Base-by-base conservation (phyloP, 2,797 vertebrate species). In the Myripristis jacobus region DNA sequence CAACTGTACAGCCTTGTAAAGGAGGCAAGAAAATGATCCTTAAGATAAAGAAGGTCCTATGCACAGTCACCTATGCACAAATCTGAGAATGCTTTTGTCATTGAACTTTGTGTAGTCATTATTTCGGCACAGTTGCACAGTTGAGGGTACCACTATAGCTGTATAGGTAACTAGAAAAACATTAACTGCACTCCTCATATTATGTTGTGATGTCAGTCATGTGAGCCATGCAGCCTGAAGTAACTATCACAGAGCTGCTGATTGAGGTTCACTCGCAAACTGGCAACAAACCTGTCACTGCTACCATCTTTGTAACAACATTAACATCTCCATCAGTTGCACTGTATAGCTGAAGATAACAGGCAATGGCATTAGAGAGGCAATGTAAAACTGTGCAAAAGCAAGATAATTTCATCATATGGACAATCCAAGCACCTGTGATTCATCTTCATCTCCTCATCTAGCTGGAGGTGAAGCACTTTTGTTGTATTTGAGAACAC, bases 1-100 rank as follows among this genome's bases (percentile, higher is more conserved):
- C 62, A 75, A 63, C 3, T 27, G 19, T 31, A 60, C 19, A 34
- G 44, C 15, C 44, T 19, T n/a, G 16, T 61, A 67, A 61, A 75
- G 0, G 9, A 43, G 2, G 22, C 0, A 11, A 58, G 25, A 3
- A 16, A 56, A 54, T 43, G 9, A 51, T 11, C 19, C 51, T 29
- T 2, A 67, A 63, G 47, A 54, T 16, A 18, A n/a, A 46, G 43
- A 46, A 6, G 43, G n/a, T n/a, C 6, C 44, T 19, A 2, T n/a
- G 19, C 44, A 19, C 18, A n/a, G 44, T 46, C 55, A 27, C 7
- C 9, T 36, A 1, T n/a, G 19, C 10, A 43, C 31, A 31, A 51
- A 76, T 44, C 9, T 7, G 6, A 29, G 21, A 19, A 66, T 29
- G 18, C 4, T 41, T 18, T 21, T 15, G 10, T 29, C n/a, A 10